phyloP scores from a whole-genome alignment of 2,888 invertebrate genomes.

The Thalpophila matura region DNA sequence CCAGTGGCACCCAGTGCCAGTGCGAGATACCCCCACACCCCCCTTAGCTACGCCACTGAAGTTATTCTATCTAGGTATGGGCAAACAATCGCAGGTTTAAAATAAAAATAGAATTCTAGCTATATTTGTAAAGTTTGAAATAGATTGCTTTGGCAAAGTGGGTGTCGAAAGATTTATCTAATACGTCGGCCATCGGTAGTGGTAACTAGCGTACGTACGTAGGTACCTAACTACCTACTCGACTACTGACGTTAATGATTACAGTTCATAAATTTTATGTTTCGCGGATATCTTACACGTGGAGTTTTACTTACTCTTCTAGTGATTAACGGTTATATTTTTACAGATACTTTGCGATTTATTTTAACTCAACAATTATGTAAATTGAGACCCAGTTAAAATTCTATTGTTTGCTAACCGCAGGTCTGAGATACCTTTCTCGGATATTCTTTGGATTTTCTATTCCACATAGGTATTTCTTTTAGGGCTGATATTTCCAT shows the following conservation, averaged over 20 bases:
- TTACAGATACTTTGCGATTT: neutral
- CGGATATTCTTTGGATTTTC: too few species aligned
- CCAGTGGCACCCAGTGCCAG: too few species aligned
- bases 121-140: constrained; percentile 26
- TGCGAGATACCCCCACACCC: too few species aligned
- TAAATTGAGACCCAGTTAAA: neutral
- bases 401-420: neutral
- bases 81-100: neutral
- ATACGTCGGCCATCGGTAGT: neutral
- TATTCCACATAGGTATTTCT: too few species aligned
- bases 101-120: constrained; percentile 13
- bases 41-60: too few species aligned
- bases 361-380: neutral
- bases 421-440: too few species aligned
- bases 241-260: constrained; percentile 30
- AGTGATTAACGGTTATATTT: constrained; percentile 10
- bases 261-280: constrained; percentile 16
- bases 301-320: neutral
- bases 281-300: constrained; percentile 1
- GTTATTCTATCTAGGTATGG: neutral
- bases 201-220: constrained; percentile 5
- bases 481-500: too few species aligned
- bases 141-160: constrained; percentile 8
- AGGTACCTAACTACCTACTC: neutral
- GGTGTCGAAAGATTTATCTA: constrained; percentile 40